Evolutionary conservation across 2,113 vertebrate species (phyloP).

Genomic region (Bambusicola thoracicus): DNA sequence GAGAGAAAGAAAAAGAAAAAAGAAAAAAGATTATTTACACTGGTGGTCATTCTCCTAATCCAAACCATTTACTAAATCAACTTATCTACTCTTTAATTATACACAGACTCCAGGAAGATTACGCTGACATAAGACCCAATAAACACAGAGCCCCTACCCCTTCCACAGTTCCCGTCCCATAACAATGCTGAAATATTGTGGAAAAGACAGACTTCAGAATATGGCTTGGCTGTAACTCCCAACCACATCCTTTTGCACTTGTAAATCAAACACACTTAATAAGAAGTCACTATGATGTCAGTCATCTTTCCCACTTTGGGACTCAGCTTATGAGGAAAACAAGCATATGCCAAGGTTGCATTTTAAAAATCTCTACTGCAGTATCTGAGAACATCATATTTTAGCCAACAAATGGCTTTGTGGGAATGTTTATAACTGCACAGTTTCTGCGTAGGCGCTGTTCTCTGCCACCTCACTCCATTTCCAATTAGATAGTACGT

Average conservation of each 20-base stretch:
- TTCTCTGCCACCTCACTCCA: background rate
- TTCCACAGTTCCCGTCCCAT: background rate
- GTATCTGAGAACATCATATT: background rate
- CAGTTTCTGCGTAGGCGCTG: background rate
- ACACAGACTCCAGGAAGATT: background rate
- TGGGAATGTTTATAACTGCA: background rate
- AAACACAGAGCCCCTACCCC: background rate
- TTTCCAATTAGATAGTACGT: background rate
- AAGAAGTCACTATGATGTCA: background rate
- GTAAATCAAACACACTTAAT: background rate
- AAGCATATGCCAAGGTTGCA: fast-evolving
- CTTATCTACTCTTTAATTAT: background rate
- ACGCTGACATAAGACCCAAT: background rate
- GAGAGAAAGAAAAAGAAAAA: fast-evolving
- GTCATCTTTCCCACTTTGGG: background rate
- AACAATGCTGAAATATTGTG: fast-evolving
- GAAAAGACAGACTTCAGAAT: background rate
- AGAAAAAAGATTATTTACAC: background rate
- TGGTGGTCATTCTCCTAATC: background rate
- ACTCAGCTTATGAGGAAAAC: background rate
- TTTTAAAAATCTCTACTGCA: background rate
- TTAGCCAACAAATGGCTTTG: background rate
- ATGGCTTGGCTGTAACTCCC: fast-evolving
- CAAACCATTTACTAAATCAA: background rate
- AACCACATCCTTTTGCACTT: background rate